Evolutionary conservation across 1,140 invertebrate species (phyloP).

Genomic region (Drosophila pruinosa): DNA sequence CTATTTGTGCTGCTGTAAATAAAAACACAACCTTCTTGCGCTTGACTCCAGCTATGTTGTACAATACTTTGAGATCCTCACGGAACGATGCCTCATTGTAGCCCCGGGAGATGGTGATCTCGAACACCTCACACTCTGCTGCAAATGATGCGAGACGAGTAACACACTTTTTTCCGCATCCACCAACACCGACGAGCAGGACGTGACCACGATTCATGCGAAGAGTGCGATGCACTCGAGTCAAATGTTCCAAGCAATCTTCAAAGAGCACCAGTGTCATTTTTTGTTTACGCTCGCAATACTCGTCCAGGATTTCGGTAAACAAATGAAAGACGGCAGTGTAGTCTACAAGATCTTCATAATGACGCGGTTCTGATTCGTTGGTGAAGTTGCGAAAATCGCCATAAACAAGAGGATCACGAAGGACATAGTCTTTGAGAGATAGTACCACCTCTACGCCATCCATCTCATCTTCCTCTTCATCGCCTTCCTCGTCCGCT

Average conservation of each 20-base stretch:
- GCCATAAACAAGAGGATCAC: slow-evolving; percentile 93
- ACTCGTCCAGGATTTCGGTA: slow-evolving; percentile 94
- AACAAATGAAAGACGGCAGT: slow-evolving; percentile 92
- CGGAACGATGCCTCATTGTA: slow-evolving; percentile 92
- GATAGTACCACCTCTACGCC: slow-evolving; percentile 42
- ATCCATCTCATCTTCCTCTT: slow-evolving; percentile 50
- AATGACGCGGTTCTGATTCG: slow-evolving; percentile 89
- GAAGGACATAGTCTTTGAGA: slow-evolving; percentile 84
- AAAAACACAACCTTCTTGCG: slow-evolving; percentile 92
- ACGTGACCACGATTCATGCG: slow-evolving; percentile 93
- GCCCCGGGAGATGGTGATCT: slow-evolving; percentile 91
- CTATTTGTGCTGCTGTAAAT: slow-evolving; percentile 90
- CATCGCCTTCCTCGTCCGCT: slow-evolving; percentile 55
- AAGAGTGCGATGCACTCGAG: slow-evolving; percentile 91
- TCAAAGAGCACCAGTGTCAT: slow-evolving; percentile 94
- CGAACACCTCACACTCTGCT: slow-evolving; percentile 90
- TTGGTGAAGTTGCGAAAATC: slow-evolving; percentile 93
- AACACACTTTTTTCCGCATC: slow-evolving; percentile 91
- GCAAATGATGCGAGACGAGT: slow-evolving; percentile 89
- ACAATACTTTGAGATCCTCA: slow-evolving; percentile 93
- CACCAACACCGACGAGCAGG: slow-evolving; percentile 93
- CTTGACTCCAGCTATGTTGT: slow-evolving; percentile 88
- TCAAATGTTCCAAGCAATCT: slow-evolving; percentile 94
- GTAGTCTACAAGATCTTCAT: slow-evolving; percentile 95
- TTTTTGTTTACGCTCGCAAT: slow-evolving; percentile 88